Evolutionary conservation across 2,797 vertebrate species (phyloP).

Genomic region (Anniella stebbinsi): DNA sequence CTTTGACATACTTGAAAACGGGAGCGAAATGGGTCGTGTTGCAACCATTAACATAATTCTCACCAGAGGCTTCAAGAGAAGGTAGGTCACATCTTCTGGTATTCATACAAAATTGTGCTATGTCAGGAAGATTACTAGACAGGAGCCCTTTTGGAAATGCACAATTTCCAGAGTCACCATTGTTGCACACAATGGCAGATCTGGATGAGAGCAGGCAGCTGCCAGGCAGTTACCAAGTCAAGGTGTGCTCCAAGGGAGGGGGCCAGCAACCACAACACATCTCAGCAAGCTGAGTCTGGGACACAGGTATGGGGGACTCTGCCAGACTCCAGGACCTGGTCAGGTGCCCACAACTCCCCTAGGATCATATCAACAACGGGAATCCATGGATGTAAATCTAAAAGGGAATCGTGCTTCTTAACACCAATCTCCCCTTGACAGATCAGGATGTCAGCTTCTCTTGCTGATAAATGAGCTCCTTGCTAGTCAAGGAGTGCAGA

Average conservation of each 20-base stretch:
- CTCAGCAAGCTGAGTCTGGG: too few relatives aligned
- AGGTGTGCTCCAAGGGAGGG: too few relatives aligned
- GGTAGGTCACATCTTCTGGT: constrained; percentile 41
- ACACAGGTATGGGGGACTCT: too few relatives aligned
- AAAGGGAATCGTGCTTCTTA: background rate
- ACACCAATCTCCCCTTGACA: background rate
- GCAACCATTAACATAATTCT: constrained; percentile 47
- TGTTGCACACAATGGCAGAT: too few relatives aligned
- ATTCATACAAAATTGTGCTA: constrained; percentile 39
- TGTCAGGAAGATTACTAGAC: constrained; percentile 44
- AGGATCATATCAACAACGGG: background rate
- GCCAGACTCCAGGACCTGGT: too few relatives aligned
- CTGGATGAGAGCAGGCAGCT: too few relatives aligned
- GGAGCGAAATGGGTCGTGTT: constrained; percentile 42
- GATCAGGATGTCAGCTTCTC: background rate
- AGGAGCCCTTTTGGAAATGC: background rate
- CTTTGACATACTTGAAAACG: constrained; percentile 23
- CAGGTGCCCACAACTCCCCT: too few relatives aligned
- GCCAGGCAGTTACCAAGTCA: too few relatives aligned
- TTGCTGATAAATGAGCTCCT: background rate
- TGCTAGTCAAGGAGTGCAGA: background rate
- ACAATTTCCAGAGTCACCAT: too few relatives aligned
- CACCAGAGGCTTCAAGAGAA: constrained; percentile 39
- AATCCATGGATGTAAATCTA: background rate
- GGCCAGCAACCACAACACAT: too few relatives aligned